Evolutionary conservation across 2,113 vertebrate genomes (phyloP), one percentile per base, ranked within the genome.

Genomic region (Gorilla gorilla): DNA sequence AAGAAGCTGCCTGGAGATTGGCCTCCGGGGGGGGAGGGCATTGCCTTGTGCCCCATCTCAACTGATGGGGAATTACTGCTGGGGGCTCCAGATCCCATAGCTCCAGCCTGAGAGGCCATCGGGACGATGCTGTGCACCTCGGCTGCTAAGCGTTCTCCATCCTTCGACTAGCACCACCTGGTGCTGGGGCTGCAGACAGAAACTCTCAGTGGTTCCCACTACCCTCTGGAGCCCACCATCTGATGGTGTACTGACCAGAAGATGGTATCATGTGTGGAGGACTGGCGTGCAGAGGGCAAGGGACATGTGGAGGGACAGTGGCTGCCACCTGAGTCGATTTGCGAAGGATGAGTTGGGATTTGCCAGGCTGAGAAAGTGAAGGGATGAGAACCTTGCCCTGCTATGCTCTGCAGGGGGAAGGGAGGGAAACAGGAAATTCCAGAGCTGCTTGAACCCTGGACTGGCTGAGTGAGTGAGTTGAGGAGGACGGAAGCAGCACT

Each of bases 401-500:
- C 79, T 20, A 5, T 23, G 52, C 68, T 72, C 38, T 25, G 4
- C 11, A 35, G 86, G 72, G 68, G 35, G 8, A 17, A 89, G 68
- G 52, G 80, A 27, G 75, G 90, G 57, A 79, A 52, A 82, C 76
- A 87, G 35, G 79, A 86, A 80, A 80, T 92, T 61, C 86, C 79
- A 86, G 66, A 45, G 61, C 95, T 79, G 70, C 84, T 79, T 70
- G 72, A 81, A 52, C 86, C 52, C 82, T 14, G 23, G 57, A n/a
- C 9, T 23, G 14, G 82, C 40, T 10, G 2, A 76, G 82, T 20
- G 82, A 88, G 78, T 6, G 66, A 91, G 78, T 50, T 35, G 68
- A 61, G 55, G 87, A 66, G 48, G 72, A 75, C 2, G 0, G 8
- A 40, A 89, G 48, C 64, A 87, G 59, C 35, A 14, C 48, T 38